phyloP scores from a whole-genome alignment of 2,888 invertebrate species.

The Ornithoptera priamus region DNA sequence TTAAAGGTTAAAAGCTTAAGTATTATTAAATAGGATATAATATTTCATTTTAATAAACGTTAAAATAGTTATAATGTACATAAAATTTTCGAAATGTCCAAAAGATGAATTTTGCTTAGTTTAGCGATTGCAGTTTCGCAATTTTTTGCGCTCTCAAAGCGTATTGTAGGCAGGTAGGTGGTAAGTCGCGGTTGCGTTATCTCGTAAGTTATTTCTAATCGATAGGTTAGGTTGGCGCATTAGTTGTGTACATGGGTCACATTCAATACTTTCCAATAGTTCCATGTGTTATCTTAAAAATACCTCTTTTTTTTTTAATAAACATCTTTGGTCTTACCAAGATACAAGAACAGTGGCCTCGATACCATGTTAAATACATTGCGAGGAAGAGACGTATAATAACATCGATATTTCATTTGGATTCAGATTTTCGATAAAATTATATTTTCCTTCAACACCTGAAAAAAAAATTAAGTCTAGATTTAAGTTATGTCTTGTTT shows the following conservation, averaged over 20 bases:
- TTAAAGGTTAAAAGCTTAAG: not conserved
- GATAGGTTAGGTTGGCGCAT: not conserved
- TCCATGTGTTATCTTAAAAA: not conserved
- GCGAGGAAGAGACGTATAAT: no score
- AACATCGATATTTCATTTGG: no score
- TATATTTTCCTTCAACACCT: no score
- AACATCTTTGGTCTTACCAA: no score
- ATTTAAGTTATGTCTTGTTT: not conserved
- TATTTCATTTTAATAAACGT: not conserved
- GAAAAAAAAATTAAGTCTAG: no score
- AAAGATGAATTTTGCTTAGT: conserved; percentile 11
- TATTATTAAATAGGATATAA: not conserved
- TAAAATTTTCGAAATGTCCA: conserved; percentile 4
- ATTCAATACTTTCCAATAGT: not conserved
- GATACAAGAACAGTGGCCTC: no score
- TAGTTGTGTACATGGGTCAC: conserved; percentile 1
- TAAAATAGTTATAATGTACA: not conserved
- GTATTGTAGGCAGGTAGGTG: not conserved
- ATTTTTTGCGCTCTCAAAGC: not conserved
- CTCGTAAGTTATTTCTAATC: not conserved
- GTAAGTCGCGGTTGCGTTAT: not conserved
- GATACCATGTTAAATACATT: no score
- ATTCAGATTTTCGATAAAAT: no score
- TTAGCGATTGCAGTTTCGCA: conserved; percentile 3
- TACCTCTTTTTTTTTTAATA: no score